Conservation (phyloP, 2,113 vertebrate species). For the Ploceus nigricollis region DNA sequence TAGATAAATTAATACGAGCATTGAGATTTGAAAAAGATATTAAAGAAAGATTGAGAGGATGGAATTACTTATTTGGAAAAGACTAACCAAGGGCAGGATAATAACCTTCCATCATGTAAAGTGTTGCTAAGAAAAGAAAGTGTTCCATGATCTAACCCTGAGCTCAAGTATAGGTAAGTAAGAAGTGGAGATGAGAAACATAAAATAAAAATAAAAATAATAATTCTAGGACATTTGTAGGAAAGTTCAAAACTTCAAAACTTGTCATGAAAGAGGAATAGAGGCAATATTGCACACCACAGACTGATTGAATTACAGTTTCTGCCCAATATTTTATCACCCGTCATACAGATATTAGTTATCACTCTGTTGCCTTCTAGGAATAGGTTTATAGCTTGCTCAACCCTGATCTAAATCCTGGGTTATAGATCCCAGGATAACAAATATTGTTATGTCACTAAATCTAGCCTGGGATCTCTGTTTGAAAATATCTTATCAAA, state of each 20-base stretch:
- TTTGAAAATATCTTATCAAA: not conserved
- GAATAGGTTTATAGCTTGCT: not conserved
- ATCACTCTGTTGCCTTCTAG: not conserved
- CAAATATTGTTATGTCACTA: not conserved
- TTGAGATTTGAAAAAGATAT: not conserved
- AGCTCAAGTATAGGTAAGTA: not conserved
- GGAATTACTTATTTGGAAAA: not conserved
- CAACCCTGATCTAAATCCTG: not conserved
- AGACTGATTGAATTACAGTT: not conserved
- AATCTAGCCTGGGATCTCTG: not conserved
- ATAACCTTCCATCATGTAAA: not conserved
- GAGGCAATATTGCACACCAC: not conserved
- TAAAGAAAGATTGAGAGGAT: not conserved
- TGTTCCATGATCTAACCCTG: not conserved
- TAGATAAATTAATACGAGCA: not conserved
- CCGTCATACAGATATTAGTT: not conserved
- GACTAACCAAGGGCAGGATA: not conserved
- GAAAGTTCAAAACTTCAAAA: not conserved
- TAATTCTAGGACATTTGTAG: not conserved
- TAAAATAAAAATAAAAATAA: not conserved
- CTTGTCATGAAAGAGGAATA: not conserved
- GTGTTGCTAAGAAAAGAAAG: not conserved
- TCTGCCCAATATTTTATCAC: not conserved
- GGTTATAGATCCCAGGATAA: not conserved
- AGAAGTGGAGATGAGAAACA: not conserved